Conservation (phyloP, 2,797 vertebrate species). For the Buphagus erythrorhynchus region DNA sequence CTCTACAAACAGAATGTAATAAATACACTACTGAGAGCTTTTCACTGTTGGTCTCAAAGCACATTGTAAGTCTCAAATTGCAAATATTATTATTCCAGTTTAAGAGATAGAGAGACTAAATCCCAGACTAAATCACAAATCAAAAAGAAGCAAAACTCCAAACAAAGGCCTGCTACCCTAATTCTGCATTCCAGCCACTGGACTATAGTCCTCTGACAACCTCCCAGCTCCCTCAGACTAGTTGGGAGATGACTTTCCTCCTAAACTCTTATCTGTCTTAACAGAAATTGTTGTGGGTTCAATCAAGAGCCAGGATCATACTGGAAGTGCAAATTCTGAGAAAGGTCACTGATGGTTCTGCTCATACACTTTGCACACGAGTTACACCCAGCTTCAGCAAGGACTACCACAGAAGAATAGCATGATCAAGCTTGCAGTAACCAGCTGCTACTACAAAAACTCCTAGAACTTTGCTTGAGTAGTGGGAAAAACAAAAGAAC, state of each 20-base stretch:
- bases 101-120: constrained; percentile 7
- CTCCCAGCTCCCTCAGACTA: not conserved
- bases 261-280: not conserved
- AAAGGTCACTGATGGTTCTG: not conserved
- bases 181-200: not conserved
- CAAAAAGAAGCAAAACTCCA: constrained; percentile 1
- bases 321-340: not conserved
- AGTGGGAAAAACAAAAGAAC: not conserved
- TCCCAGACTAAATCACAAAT: not conserved
- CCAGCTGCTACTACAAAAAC: not conserved
- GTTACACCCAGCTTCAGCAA: not conserved
- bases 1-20: constrained; percentile 15
- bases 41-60: constrained; percentile 32
- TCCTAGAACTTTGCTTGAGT: not conserved
- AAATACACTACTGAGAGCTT: constrained; percentile 7
- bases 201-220: not conserved
- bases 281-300: not conserved
- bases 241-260: not conserved
- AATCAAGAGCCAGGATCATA: not conserved
- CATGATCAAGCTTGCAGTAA: not conserved
- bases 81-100: constrained; percentile 31
- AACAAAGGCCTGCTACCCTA: not conserved
- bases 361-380: not conserved
- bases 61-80: not conserved
- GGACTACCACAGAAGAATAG: not conserved